A percentile compares a stretch with the other conserved stretches of the same genome.
phyloP scores from a whole-genome alignment of 1,140 invertebrate genomes.

The Zelostemma sp. region DNA sequence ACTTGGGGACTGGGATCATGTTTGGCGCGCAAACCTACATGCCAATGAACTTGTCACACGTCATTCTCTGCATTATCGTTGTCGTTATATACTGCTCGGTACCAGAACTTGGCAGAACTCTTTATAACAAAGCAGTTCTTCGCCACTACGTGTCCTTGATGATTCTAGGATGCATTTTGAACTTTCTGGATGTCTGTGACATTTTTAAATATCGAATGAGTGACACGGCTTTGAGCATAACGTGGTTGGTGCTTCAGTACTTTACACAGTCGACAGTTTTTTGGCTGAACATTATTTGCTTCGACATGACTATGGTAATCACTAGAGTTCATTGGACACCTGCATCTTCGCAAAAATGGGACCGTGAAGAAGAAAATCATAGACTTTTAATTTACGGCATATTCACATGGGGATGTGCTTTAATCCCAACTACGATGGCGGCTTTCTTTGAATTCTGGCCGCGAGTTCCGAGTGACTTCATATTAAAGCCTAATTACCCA shows the following conservation, averaged over 20 bases:
- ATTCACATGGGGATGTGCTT: slow-evolving; percentile 45
- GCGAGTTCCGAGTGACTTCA: slow-evolving; percentile 43
- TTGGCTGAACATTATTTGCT: slow-evolving; percentile 58
- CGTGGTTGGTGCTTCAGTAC: slow-evolving; percentile 56
- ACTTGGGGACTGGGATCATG: slow-evolving; percentile 43
- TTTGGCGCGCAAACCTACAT: slow-evolving; percentile 60
- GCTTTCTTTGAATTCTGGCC: no score
- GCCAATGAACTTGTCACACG: slow-evolving; percentile 55
- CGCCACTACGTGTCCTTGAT: slow-evolving; percentile 56
- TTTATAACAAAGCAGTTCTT: slow-evolving; percentile 56
- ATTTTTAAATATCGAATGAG: slow-evolving; percentile 34
- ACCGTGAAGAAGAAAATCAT: slow-evolving; percentile 31
- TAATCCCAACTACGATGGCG: slow-evolving; percentile 47
- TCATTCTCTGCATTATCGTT: slow-evolving; percentile 52
- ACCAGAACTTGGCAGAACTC: slow-evolving; percentile 44
- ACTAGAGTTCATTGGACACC: slow-evolving; percentile 52
- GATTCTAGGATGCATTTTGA: slow-evolving; percentile 43
- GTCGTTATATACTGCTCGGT: slow-evolving; percentile 52
- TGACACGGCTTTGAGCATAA: slow-evolving; percentile 27
- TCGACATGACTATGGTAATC: no score
- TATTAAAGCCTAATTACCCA: no score
- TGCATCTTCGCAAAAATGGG: neutral
- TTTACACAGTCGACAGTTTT: slow-evolving; percentile 58
- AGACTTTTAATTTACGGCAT: no score
- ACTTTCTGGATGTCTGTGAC: slow-evolving; percentile 46